Evolutionary conservation across 2,888 invertebrate species (phyloP).

Genomic region (Stenodera caucasica): DNA sequence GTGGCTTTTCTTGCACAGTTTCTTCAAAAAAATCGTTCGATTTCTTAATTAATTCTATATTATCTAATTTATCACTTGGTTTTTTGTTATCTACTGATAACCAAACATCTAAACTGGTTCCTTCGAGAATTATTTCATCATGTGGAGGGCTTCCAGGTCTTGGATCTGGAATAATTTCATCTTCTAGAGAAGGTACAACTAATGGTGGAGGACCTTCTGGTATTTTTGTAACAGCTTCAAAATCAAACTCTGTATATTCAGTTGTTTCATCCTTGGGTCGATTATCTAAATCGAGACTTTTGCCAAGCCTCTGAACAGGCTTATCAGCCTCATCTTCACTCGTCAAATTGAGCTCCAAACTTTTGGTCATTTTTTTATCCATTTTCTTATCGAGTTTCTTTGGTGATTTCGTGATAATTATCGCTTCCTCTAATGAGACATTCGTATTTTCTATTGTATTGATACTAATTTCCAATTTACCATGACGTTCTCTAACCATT

Average conservation of each 20-base stretch:
- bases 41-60: conserved; percentile 50
- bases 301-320: conserved; percentile 51
- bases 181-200: conserved; percentile 48
- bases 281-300: conserved; percentile 54
- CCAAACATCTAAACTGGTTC: conserved; percentile 57
- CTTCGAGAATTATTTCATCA: conserved; percentile 52
- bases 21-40: conserved; percentile 56
- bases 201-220: conserved; percentile 48
- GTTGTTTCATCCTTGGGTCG: conserved; percentile 42
- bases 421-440: conserved; percentile 66
- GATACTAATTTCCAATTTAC: conserved; percentile 73
- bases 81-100: conserved; percentile 52
- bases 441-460: conserved; percentile 60
- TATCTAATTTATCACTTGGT: conserved; percentile 51
- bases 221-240: conserved; percentile 44
- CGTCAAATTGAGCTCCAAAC: conserved; percentile 66
- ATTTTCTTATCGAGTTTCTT: conserved; percentile 66
- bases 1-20: conserved; percentile 48
- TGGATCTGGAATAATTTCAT: conserved; percentile 43
- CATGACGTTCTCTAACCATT: conserved; percentile 72
- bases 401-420: conserved; percentile 74
- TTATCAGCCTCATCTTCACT: conserved; percentile 44
- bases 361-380: conserved; percentile 60
- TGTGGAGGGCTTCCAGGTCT: conserved; percentile 31
- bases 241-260: conserved; percentile 49